Evolutionary conservation across 2,113 vertebrate genomes (phyloP).

Genomic region (Maccullochella peelii): DNA sequence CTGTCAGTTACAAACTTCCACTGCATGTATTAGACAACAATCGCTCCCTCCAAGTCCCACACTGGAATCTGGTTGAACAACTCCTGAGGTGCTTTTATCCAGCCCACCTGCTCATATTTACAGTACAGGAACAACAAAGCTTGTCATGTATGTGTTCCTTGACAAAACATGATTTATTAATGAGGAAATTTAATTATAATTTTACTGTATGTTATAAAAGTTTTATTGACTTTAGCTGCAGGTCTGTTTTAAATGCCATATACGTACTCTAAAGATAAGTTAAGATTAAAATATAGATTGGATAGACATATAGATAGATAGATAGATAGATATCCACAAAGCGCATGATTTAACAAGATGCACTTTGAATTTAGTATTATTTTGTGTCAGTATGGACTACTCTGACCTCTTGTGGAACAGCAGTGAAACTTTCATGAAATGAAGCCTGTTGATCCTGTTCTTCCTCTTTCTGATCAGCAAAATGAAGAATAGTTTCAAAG

Average conservation of each 20-base stretch:
- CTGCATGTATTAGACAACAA: not conserved
- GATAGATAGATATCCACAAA: not conserved
- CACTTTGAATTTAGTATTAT: not conserved
- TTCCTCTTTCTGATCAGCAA: not conserved
- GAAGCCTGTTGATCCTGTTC: not conserved
- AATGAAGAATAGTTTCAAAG: not conserved
- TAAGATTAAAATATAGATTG: not conserved
- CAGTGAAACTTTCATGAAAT: constrained; percentile 19
- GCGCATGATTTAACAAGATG: not conserved
- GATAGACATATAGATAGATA: not conserved
- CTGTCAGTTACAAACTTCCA: not conserved
- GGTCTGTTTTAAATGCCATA: not conserved
- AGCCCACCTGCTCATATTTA: not conserved
- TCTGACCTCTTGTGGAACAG: constrained; percentile 66
- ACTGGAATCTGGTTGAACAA: constrained; percentile 54
- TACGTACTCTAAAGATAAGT: no score
- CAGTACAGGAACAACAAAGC: not conserved
- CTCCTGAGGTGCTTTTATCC: constrained; percentile 10
- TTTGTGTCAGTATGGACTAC: not conserved
- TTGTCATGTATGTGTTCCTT: not conserved
- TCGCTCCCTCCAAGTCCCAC: not conserved
- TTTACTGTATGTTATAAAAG: no score
- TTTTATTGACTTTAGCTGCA: not conserved
- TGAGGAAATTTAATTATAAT: not conserved
- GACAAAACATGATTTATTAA: not conserved